Evolutionary conservation across 2,797 vertebrate genomes (phyloP), one percentile per base, ranked within the genome.

Genomic region (Sylvia borin): DNA sequence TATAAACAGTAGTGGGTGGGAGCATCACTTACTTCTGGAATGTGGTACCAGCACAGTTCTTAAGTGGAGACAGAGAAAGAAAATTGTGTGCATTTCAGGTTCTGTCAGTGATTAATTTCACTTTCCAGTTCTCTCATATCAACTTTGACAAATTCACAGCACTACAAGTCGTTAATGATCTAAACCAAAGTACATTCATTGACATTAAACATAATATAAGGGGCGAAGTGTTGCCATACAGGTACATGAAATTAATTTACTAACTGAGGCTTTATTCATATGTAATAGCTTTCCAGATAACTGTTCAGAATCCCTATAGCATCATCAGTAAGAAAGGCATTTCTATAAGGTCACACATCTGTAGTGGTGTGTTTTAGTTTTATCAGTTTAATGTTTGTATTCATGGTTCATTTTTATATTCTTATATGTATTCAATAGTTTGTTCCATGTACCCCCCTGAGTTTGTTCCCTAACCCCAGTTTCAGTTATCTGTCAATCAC

Each of bases 31-130:
- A 43, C 11, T 54, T 67, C 18, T 54, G 18, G 14, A 40, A 14
- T 14, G 10, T 43, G 13, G 3, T 68, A 47, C 9, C 27, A 57
- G 31, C 7, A 36, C 0, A 1, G 1, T 47, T 45, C 24, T 43
- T 48, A 62, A 53, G 9, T 29, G 34, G 9, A 79, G 26, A 81
- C 7, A 45, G 29, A 73, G 9, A 43, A 85, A 72, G 75, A 66
- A 24, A 1, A 0, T 3, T 29, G 11, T 25, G 5, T 14, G 26
- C n/a, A 50, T 90, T 85, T 83, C 29, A 53, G 9, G 36, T 74
- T 73, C 40, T 60, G 5, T 36, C 38, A 53, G 11, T 32, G 73
- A 31, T 29, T 40, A 15, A n/a, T 38, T 65, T 84, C 4, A 8
- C 14, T 77, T 88, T 55, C 61, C 4, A 26, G 4, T 60, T 77